phyloP scores from a whole-genome alignment of 2,113 vertebrate genomes.

The Caretta caretta region DNA sequence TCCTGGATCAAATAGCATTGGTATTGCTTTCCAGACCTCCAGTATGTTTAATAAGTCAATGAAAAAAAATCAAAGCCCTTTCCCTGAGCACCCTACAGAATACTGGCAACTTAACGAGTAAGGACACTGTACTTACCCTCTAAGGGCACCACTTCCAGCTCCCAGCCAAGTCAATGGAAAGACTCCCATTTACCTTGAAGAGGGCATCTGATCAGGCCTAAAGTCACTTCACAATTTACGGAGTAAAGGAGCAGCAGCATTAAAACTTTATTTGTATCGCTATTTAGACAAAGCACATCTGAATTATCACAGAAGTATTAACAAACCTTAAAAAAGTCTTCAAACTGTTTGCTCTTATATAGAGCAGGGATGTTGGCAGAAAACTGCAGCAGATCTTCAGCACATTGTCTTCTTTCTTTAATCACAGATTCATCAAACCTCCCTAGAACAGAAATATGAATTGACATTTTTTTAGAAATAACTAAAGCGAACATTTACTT shows the following conservation, averaged over 20 bases:
- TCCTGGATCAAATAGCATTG: not conserved
- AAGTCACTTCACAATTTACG: accelerated
- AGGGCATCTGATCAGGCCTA: not conserved
- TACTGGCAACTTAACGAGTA: not conserved
- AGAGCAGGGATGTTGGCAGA: conserved; percentile 96
- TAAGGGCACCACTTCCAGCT: not conserved
- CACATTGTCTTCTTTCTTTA: conserved; percentile 96
- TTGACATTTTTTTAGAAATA: conserved; percentile 36
- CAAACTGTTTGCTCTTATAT: conserved; percentile 92
- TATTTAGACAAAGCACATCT: not conserved
- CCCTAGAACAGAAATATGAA: conserved; percentile 80
- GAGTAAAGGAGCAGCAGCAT: conserved; percentile 18
- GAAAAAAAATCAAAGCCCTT: not conserved
- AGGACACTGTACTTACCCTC: not conserved
- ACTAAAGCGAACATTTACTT: not conserved
- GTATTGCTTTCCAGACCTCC: not conserved
- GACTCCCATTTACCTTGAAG: not conserved
- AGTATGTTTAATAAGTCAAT: not conserved
- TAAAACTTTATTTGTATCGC: not conserved
- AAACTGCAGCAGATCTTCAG: conserved; percentile 97
- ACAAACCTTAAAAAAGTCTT: conserved; percentile 97
- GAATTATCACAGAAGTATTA: conserved; percentile 33
- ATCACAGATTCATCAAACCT: conserved; percentile 95
- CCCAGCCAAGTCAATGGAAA: not conserved
- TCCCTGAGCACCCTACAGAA: conserved; percentile 5